Evolutionary conservation across 2,888 invertebrate species (phyloP), one percentile per base, ranked within the genome.

Genomic region (Patella caerulea): DNA sequence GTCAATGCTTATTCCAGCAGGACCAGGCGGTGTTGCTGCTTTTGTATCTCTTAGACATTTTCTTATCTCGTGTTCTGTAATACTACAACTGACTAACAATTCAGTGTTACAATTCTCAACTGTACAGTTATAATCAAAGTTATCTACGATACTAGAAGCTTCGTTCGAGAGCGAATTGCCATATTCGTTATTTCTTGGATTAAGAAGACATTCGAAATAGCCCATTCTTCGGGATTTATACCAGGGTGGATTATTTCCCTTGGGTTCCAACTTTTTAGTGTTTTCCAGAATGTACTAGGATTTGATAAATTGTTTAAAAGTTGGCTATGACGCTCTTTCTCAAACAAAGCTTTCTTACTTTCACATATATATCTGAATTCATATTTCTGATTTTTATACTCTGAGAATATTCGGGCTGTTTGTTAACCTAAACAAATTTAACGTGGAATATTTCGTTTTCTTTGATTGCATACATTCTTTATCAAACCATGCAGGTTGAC

Each of bases 261-360:
- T 14, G 65, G 65, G 9, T 65, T 19, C n/a, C 24, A 65, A 4
- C 19, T 19, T n/a, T 65, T 65, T 65, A 65, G 14, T 14, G 65
- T 65, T 65, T 19, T 65, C 65, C 65, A 65, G 24, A 65, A 65
- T 65, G n/a, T 9, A 65, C 12, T 65, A 19, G 65, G 65, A 65
- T 19, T 24, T n/a, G n/a, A 2, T n/a, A 65, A 59, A 17, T 59
- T 59, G 11, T 59, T 59, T n/a, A 17, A 59, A 59, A 59, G 59
- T 19, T 19, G 19, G 24, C 59, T n/a, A 19, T 65, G n/a, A n/a
- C n/a, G n/a, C n/a, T n/a, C n/a, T n/a, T n/a, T n/a, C n/a, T n/a
- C n/a, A n/a, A n/a, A n/a, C 65, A 24, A 65, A 65, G 24, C 65
- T 65, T 65, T 65, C 65, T 65, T 65, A 65, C 2, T n/a, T 14